phyloP scores from a whole-genome alignment of 2,797 vertebrate genomes.

The Eurystomus glaucurus region DNA sequence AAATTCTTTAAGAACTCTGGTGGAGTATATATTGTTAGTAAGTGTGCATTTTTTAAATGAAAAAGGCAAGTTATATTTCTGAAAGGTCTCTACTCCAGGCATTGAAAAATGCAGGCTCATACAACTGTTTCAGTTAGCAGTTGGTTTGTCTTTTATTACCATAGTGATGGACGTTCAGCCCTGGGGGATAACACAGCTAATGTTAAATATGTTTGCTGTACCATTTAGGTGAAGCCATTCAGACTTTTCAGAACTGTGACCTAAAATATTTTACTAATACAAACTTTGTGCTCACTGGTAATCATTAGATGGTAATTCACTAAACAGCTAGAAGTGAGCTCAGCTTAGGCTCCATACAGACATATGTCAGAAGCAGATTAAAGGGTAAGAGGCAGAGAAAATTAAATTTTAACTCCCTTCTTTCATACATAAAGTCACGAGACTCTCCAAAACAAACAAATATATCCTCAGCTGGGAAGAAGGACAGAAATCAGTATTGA shows the following conservation, averaged over 20 bases:
- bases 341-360: not conserved
- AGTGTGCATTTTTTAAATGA: not conserved
- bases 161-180: not conserved
- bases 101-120: not conserved
- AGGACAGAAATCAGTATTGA: not conserved
- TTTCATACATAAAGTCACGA: not conserved
- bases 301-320: not conserved
- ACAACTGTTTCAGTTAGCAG: not conserved
- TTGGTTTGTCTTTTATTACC: not conserved
- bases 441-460: constrained; percentile 1
- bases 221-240: not conserved
- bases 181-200: not conserved
- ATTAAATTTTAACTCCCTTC: constrained; percentile 39
- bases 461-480: not conserved
- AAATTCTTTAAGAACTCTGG: not conserved
- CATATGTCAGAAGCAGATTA: constrained; percentile 45
- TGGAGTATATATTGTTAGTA: not conserved
- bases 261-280: constrained; percentile 2
- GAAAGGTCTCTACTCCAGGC: not conserved
- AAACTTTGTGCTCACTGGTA: not conserved
- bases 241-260: not conserved
- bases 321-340: not conserved
- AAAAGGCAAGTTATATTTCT: not conserved
- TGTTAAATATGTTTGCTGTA: not conserved
- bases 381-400: constrained; percentile 20